Evolutionary conservation across 1,140 invertebrate species (phyloP).

Genomic region (Camponotus vicinus): DNA sequence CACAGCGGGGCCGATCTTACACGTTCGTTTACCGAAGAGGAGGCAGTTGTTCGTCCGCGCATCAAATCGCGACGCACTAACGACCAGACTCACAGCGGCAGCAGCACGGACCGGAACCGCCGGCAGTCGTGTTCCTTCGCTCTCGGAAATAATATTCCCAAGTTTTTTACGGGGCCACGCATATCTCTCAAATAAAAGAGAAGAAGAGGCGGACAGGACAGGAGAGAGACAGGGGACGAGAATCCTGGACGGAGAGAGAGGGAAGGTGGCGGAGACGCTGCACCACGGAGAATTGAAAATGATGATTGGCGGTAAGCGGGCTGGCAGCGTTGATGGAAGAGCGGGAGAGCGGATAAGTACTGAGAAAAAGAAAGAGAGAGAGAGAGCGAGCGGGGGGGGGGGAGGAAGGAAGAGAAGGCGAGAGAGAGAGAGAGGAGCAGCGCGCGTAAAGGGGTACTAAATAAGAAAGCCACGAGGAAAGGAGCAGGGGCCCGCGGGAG

Average conservation of each 20-base stretch:
- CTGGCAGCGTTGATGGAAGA: conserved; percentile 70
- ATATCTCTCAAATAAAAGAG: conserved; percentile 56
- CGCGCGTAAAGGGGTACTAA: conserved; percentile 65
- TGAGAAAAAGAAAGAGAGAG: too few species aligned
- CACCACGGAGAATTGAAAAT: conserved; percentile 84
- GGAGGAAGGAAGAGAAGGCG: too few species aligned
- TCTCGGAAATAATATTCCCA: conserved; percentile 76
- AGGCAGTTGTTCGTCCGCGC: conserved; percentile 58
- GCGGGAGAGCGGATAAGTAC: conserved; percentile 29
- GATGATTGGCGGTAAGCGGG: conserved; percentile 83
- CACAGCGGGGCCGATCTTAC: conserved; percentile 39
- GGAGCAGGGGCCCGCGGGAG: conserved; percentile 55
- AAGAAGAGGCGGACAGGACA: conserved; percentile 6
- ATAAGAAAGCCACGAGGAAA: conserved; percentile 73
- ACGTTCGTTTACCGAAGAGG: conserved; percentile 48
- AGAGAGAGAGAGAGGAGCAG: background rate
- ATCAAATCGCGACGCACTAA: conserved; percentile 70
- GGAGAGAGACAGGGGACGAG: conserved; percentile 27
- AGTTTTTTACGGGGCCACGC: conserved; percentile 66
- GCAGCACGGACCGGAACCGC: conserved; percentile 56
- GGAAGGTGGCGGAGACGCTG: conserved; percentile 74
- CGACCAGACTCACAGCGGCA: conserved; percentile 39
- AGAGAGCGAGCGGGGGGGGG: too few species aligned
- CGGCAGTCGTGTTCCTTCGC: conserved; percentile 57
- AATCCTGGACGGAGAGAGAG: conserved; percentile 45